Percentiles rank a stretch among this genome's conserved stretches.
Evolutionary conservation across 2,797 vertebrate genomes (phyloP).

Genomic region (Xyrichtys novacula): DNA sequence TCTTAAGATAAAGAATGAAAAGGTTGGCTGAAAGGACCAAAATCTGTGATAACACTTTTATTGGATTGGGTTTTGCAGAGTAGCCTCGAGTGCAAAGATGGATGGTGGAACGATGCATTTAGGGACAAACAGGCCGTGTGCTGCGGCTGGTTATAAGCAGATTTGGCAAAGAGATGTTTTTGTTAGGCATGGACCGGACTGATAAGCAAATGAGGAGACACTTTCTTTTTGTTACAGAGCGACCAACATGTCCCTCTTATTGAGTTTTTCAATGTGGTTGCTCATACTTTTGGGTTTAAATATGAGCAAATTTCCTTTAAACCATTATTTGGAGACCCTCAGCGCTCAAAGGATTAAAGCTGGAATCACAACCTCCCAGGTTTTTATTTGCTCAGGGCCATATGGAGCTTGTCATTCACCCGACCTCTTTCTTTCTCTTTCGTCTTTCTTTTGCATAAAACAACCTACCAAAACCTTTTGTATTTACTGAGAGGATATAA

Average conservation of each 20-base stretch:
- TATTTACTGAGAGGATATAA: no score
- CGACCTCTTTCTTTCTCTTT: neutral
- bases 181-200: constrained; percentile 16
- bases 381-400: neutral
- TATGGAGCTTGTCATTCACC: neutral
- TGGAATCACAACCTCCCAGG: neutral
- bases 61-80: neutral
- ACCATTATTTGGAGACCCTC: no score
- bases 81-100: neutral
- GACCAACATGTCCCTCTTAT: neutral
- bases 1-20: neutral
- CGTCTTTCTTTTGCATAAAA: neutral
- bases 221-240: neutral
- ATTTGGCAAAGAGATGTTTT: constrained; percentile 3
- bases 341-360: no score
- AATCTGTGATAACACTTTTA: neutral
- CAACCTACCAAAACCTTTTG: neutral
- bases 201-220: constrained; percentile 13
- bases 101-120: neutral
- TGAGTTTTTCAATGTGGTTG: neutral
- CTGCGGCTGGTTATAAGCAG: neutral
- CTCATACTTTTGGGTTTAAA: neutral
- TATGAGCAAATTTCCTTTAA: neutral
- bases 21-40: neutral
- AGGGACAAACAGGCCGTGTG: constrained; percentile 2